Evolutionary conservation across 2,888 invertebrate species (phyloP), one percentile per base, ranked within the genome.

Genomic region (Lasius platythorax): DNA sequence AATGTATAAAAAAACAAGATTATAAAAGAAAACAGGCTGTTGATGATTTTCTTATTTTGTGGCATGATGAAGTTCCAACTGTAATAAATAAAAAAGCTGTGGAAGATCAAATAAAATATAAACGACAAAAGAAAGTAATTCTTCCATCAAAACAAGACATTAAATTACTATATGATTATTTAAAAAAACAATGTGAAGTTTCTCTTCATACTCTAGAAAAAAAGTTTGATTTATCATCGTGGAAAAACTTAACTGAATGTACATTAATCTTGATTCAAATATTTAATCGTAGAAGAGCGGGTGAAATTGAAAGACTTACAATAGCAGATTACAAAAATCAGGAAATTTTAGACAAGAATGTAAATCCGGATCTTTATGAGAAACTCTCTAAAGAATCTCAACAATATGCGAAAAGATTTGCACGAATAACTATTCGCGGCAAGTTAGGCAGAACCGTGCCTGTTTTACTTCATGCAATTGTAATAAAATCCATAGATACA

Each of bases 381-480:
- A 68, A 82, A 12, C 33, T 88, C 28, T 88, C 88, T 4, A 12
- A 72, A 43, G 53, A 85, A 64, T 66, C 88, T 11, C 63, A 30
- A 66, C 30, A 76, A 58, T 73, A 61, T 18, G 88, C 85, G 11
- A 78, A 81, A 30, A 79, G 84, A 68, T 87, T 82, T 74, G 70
- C 66, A 15, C 75, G 87, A 68, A 85, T 90, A 58, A 70, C 64
- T 28, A 85, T 89, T 61, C 85, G 88, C 28, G 88, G 85, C n/a
- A 87, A 88, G 72, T 74, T 84, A 70, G 88, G 85, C 50, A 84
- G 86, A 50, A 88, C 85, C 15, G 88, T 89, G 28, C 83, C 88
- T 33, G 85, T 88, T 12, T 83, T 91, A 5, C 81, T 90, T 43
- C 18, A 87, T 30, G 64, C 64, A 33, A 86, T 85, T n/a, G 58